A percentile compares a stretch with the other conserved stretches of the same genome.
Evolutionary conservation across 2,797 vertebrate species (phyloP).

Genomic region (Amazonetta brasiliensis): DNA sequence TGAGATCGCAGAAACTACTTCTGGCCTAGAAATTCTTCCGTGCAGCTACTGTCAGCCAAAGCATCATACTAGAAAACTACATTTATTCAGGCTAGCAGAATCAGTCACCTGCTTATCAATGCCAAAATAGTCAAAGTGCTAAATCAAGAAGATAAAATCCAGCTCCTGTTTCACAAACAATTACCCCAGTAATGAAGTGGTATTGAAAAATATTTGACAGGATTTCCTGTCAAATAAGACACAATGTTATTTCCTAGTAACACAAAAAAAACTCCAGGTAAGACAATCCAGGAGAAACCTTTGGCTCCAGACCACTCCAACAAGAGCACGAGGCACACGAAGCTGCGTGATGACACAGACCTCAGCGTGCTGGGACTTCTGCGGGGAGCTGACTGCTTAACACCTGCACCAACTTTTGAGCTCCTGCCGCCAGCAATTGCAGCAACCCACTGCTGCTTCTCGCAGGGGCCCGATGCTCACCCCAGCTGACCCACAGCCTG

Average conservation of each 20-base stretch:
- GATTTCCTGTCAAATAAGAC: background rate
- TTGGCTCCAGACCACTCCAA: background rate
- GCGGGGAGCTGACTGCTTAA: background rate
- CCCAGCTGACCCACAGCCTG: fast-evolving
- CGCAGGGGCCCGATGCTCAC: fast-evolving
- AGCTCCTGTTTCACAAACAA: background rate
- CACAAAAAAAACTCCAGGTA: background rate
- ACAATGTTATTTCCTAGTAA: background rate
- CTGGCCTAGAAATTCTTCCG: background rate
- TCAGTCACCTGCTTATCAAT: background rate
- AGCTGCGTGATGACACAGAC: fast-evolving
- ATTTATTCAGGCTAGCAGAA: background rate
- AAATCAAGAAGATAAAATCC: background rate
- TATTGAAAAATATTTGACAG: background rate
- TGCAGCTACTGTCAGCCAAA: background rate
- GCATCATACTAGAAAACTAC: background rate
- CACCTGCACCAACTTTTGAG: background rate
- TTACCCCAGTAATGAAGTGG: background rate
- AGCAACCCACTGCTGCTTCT: background rate
- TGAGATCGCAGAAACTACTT: background rate
- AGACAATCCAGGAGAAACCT: background rate
- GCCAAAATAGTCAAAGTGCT: background rate
- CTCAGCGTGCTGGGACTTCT: background rate
- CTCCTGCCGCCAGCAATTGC: background rate
- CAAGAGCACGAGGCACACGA: fast-evolving